Evolutionary conservation across 1,140 invertebrate species (phyloP), one percentile per base, ranked within the genome.

Genomic region (Calephelis virginiensis): DNA sequence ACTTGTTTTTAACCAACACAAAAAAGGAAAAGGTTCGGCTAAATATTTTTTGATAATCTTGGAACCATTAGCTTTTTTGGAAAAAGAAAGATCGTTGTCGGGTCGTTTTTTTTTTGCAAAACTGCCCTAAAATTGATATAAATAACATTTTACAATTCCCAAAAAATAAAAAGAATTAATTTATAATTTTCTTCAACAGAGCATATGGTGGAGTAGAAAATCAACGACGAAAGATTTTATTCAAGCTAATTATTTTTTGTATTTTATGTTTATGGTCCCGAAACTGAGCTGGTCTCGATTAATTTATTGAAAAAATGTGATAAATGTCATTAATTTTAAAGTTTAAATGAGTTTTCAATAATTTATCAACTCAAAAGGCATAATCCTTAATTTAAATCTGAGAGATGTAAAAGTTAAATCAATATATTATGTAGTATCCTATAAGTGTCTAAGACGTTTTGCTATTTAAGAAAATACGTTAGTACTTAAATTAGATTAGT

Each of bases 181-280:
- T 28, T 46, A 64, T 64, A 66, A 73, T 71, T 72, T 72, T 70
- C 71, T 73, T 78, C 67, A 62, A 70, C 86, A 89, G 86, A 89
- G 63, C 86, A 89, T 69, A 89, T 89, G 86, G 84, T 89, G 68
- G 86, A 89, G 75, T 89, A 56, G 53, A 56, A 37, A 37, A 56
- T 37, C 53, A 56, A 56, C 53, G 71, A 82, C 40, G 69, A 73
- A 61, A 68, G 63, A 40, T 63, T 63, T 67, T 53, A 68, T 68
- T 46, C 48, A 61, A 68, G 5, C 13, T 71, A 43, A 12, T 68
- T 49, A 66, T 61, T 67, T 60, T 65, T 63, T 60, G 68, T 72
- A 66, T 75, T 70, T 74, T 68, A 73, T 70, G 56, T 67, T 49
- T 56, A 70, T 69, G 61, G 46, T 17, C 63, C 62, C 66, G 70